Conservation (phyloP, 2,113 vertebrate species). For the Oryzias curvinotus region DNA sequence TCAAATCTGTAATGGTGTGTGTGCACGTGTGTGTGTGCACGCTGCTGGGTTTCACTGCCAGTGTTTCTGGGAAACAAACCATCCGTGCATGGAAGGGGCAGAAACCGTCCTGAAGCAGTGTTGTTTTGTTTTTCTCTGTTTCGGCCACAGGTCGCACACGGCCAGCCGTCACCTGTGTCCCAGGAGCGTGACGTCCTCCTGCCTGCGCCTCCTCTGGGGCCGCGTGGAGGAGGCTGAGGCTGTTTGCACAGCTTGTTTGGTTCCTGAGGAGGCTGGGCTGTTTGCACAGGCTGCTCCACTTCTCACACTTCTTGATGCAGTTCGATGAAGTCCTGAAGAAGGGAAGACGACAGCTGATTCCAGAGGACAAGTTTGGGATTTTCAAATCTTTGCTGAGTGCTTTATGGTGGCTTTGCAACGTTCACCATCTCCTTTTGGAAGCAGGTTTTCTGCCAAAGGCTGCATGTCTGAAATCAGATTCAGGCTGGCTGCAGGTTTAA, state of each 20-base stretch:
- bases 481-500: no score
- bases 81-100: conserved; percentile 34
- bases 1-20: background rate
- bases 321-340: background rate
- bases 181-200: conserved; percentile 48
- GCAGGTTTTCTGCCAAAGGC: no score
- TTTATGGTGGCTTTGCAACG: no score
- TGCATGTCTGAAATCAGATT: no score
- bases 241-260: conserved; percentile 72
- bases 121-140: conserved; percentile 68
- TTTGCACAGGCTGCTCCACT: conserved; percentile 73
- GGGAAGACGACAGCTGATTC: no score
- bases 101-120: conserved; percentile 15
- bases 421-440: no score
- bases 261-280: conserved; percentile 52
- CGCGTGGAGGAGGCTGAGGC: conserved; percentile 1
- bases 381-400: no score
- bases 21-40: conserved; percentile 9
- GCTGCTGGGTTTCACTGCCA: background rate
- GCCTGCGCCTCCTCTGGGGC: conserved; percentile 15
- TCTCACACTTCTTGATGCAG: conserved; percentile 57
- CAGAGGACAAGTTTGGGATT: no score
- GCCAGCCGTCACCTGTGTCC: conserved; percentile 72
- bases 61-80: conserved; percentile 58
- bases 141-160: conserved; percentile 66